Base-by-base conservation (phyloP, 2,888 invertebrate genomes). In the Strigamia maritima region DNA sequence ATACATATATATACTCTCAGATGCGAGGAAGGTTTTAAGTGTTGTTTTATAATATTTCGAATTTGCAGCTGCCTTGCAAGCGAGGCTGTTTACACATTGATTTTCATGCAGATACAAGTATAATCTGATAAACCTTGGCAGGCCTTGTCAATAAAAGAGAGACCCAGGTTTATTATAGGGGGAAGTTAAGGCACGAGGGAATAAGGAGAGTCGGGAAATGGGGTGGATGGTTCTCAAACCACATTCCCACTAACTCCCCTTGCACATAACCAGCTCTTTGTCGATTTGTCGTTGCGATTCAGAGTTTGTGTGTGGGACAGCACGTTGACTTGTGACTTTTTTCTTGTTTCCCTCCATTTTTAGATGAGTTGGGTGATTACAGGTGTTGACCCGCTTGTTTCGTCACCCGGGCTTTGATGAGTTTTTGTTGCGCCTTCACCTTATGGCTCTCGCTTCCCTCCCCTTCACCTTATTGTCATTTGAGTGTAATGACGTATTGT, bases 101-200 rank as follows among this genome's bases (percentile, higher is more conserved):
- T 60, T 60, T 60, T 60, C 60, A 60, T 60, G 60, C 60, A 60
- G 60, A 60, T 60, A 60, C 22, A 60, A 60, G 60, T 60, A 60
- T 60, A 60, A 60, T 60, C 60, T 60, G 60, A 60, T 60, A 60
- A 60, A 60, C 60, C 60, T 60, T 60, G 60, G 60, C 60, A 60
- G 60, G 60, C 60, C 60, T 60, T 60, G 60, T 60, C 60, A 60
- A 60, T 60, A 60, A 60, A 60, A 60, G 60, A 60, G 60, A 60
- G 24, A 60, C 60, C 60, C n/a, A 60, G 60, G 60, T 60, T 60
- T 60, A 60, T 60, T 60, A 60, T 19, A 60, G 60, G 22, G 60
- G 60, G 60, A 19, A 60, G 60, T 60, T 60, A 60, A 19, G 60
- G 60, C 60, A 60, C 24, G 60, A n/a, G 60, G 24, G 60, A 22